Evolutionary conservation across 2,888 invertebrate species (phyloP).

Genomic region (Caenorhabditis macrosperma): DNA sequence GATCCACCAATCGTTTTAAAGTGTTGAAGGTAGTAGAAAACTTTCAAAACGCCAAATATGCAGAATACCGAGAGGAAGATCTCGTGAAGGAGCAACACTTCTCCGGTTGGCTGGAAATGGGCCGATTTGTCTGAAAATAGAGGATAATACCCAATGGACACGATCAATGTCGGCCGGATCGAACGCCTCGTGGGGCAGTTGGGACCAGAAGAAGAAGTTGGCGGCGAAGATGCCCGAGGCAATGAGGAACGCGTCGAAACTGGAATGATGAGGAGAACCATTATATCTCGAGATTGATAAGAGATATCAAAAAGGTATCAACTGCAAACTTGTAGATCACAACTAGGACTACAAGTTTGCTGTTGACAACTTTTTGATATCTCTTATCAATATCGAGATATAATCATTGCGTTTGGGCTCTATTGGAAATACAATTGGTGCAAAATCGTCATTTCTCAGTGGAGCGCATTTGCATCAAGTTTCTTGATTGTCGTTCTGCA

Average conservation of each 20-base stretch:
- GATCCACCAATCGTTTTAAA: conserved; percentile 70
- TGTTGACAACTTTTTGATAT: no score
- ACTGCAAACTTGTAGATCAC: no score
- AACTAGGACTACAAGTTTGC: no score
- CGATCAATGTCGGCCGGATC: conserved; percentile 23
- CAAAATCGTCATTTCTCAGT: no score
- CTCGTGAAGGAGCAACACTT: conserved; percentile 69
- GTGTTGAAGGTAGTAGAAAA: conserved; percentile 77
- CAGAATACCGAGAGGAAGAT: conserved; percentile 71
- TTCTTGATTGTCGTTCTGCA: no score
- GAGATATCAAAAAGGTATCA: no score
- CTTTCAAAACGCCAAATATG: conserved; percentile 73
- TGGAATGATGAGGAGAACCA: conserved; percentile 24
- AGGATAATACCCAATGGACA: conserved; percentile 44
- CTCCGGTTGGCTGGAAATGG: conserved; percentile 54
- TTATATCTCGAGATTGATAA: no score
- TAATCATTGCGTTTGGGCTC: no score
- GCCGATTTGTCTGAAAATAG: neutral
- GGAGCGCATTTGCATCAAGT: no score
- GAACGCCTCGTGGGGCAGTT: conserved; percentile 3
- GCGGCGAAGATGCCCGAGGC: conserved; percentile 32
- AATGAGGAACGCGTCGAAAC: conserved; percentile 69
- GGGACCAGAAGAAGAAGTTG: neutral
- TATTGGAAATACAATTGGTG: no score
- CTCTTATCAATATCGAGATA: no score